phyloP scores from a whole-genome alignment of 2,888 invertebrate species.

The Drymonia ruficornis region DNA sequence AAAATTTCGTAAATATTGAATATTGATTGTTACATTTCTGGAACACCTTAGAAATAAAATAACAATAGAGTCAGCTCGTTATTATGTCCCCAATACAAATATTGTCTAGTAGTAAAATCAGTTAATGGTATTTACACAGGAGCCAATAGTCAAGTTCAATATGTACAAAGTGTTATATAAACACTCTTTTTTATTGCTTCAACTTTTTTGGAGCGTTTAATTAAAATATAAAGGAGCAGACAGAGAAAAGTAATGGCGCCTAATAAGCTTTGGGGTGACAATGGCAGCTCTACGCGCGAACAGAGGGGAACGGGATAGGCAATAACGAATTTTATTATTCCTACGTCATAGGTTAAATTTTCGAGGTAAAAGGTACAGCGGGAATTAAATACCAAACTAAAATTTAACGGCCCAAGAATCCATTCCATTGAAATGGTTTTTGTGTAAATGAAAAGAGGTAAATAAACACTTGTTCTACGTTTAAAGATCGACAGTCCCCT shows the following conservation, averaged over 20 bases:
- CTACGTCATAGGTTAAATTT: constrained; percentile 41
- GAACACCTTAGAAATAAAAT: too few species aligned
- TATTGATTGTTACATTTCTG: too few species aligned
- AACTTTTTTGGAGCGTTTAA: constrained; percentile 33
- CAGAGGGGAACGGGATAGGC: constrained; percentile 45
- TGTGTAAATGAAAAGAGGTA: constrained; percentile 15
- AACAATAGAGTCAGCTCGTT: too few species aligned
- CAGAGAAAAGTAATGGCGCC: constrained; percentile 54
- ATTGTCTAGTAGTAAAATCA: constrained; percentile 48
- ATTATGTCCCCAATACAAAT: constrained; percentile 1
- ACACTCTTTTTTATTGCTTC: constrained; percentile 14
- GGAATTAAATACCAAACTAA: constrained; percentile 34
- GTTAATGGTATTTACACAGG: constrained; percentile 45
- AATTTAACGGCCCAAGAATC: constrained; percentile 16
- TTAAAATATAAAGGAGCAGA: constrained; percentile 43
- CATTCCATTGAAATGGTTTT: too few species aligned
- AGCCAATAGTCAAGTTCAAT: constrained; percentile 15
- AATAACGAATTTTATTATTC: constrained; percentile 58
- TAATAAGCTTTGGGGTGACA: constrained; percentile 57
- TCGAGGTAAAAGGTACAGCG: constrained; percentile 30
- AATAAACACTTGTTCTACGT: constrained; percentile 1
- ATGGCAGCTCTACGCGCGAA: constrained; percentile 45
- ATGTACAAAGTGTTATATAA: constrained; percentile 3
- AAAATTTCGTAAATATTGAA: too few species aligned
- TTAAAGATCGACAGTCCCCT: constrained; percentile 26